Conservation (phyloP, 2,888 invertebrate species). For the Spodoptera exigua region DNA sequence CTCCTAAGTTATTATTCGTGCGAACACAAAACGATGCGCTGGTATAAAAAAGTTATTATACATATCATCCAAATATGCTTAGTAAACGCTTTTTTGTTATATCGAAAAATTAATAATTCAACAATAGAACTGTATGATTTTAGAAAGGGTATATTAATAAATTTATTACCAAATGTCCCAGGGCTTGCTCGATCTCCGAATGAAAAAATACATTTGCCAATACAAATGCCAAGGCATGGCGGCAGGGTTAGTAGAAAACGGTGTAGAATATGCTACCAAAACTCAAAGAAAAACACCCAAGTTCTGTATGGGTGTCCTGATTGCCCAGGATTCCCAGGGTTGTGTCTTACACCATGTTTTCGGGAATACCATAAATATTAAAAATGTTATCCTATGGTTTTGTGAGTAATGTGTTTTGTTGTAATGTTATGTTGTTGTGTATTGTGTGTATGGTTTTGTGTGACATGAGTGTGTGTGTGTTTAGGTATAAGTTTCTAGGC, state of each 20-base stretch:
- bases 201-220: no score
- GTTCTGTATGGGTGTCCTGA: slow-evolving; percentile 33
- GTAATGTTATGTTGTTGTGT: not conserved
- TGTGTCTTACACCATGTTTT: slow-evolving; percentile 30
- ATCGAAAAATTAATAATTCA: slow-evolving; percentile 28
- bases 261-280: slow-evolving; percentile 33
- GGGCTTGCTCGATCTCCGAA: no score
- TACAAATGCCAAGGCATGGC: no score
- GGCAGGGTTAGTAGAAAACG: no score
- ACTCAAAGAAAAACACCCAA: slow-evolving; percentile 24
- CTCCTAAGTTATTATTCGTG: slow-evolving; percentile 38
- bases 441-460: no score
- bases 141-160: no score
- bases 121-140: slow-evolving; percentile 30
- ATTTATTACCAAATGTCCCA: no score
- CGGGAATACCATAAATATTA: no score
- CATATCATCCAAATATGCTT: slow-evolving; percentile 45
- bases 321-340: slow-evolving; percentile 32
- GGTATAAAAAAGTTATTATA: slow-evolving; percentile 49
- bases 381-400: no score
- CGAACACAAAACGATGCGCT: slow-evolving; percentile 44
- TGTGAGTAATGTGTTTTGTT: no score
- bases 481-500: slow-evolving; percentile 18
- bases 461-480: not conserved
- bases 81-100: slow-evolving; percentile 41